Evolutionary conservation across 2,113 vertebrate species (phyloP).

Genomic region (Leucosticte australis): DNA sequence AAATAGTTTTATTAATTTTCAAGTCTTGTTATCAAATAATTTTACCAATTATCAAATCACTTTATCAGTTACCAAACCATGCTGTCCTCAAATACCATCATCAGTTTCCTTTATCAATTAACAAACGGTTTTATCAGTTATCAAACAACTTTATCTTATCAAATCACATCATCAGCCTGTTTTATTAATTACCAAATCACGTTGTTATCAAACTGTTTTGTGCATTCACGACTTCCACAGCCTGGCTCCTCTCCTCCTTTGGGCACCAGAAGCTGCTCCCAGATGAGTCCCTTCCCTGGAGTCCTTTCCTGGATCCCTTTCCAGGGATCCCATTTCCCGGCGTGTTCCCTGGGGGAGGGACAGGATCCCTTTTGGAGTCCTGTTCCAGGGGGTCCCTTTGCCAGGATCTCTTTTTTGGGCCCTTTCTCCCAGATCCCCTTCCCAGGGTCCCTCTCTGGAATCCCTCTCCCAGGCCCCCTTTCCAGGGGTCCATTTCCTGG

Average conservation of each 20-base stretch:
- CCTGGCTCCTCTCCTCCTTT: background rate
- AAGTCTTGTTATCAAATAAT: no score
- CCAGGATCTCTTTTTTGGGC: background rate
- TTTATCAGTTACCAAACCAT: background rate
- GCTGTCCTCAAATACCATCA: no score
- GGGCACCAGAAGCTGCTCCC: background rate
- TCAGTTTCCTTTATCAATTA: background rate
- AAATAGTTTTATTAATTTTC: background rate
- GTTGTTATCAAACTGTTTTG: background rate
- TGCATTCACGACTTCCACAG: background rate
- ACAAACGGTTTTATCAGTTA: background rate
- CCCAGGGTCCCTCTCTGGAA: background rate
- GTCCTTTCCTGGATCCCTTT: background rate
- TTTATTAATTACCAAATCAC: background rate
- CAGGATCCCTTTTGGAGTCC: background rate
- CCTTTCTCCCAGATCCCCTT: background rate
- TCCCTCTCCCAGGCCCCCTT: background rate
- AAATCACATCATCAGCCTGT: background rate
- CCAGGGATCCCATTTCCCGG: background rate
- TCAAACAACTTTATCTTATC: background rate
- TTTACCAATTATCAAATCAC: accelerated
- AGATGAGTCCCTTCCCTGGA: background rate
- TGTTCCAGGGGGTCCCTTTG: background rate
- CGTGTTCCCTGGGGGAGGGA: background rate
- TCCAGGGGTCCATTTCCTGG: no score